phyloP scores from a whole-genome alignment of 2,113 vertebrate species.

The Cranoglanis bouderius region DNA sequence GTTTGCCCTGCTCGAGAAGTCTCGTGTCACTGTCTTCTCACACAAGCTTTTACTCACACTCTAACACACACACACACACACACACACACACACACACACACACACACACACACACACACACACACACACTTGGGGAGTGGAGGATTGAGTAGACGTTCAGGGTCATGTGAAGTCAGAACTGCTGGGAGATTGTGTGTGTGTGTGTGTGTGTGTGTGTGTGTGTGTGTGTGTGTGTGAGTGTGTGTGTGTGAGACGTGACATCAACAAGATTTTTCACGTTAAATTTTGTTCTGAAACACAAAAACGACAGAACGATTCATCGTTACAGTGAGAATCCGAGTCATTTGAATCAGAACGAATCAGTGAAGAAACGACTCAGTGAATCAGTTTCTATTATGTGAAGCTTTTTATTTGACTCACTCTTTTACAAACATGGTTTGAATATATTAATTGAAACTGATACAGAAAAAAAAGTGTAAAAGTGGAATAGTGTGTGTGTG shows the following conservation, averaged over 20 bases:
- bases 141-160: background rate
- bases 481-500: constrained; percentile 2
- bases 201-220: background rate
- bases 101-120: background rate
- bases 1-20: constrained; percentile 52
- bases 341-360: background rate
- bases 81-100: background rate
- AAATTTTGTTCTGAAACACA: background rate
- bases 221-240: background rate
- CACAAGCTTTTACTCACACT: constrained; percentile 9
- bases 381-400: background rate
- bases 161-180: constrained; percentile 26
- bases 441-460: background rate
- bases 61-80: constrained; percentile 3
- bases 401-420: background rate
- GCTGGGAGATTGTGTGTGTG: background rate
- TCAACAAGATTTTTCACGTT: background rate
- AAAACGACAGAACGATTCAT: background rate
- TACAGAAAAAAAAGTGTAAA: background rate
- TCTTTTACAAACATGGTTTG: background rate
- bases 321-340: background rate
- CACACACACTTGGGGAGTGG: background rate
- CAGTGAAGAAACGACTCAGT: background rate
- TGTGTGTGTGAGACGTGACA: background rate
- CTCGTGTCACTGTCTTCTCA: constrained; percentile 47